Evolutionary conservation across 2,888 invertebrate genomes (phyloP), one percentile per base, ranked within the genome.

Genomic region (Liposcelis brunnea): DNA sequence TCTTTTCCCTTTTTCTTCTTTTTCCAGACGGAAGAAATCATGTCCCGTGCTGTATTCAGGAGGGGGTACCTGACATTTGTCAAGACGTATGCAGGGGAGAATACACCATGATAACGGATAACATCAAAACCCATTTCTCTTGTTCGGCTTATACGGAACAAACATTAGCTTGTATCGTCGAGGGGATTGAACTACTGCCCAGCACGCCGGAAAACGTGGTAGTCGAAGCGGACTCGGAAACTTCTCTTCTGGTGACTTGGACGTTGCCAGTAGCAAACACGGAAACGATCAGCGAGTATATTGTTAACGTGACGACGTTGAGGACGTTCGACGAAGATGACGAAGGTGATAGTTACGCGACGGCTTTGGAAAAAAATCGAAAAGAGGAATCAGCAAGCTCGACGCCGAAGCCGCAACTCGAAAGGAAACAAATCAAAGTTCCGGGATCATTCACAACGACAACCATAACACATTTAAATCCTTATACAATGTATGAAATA

Each of bases 71-170:
- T 0, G 83, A 84, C 59, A 75, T 85, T 53, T 86, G 86, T 58
- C 84, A 83, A 57, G 84, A 85, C 52, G 82, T 86, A 51, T 86
- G 86, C 58, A 68, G 82, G 1, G 86, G 86, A 19, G 83, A 85
- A 59, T 86, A 85, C 62, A 83, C 83, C 1, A 76, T 82, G 1
- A 84, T 84, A 49, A 83, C 83, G 0, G 83, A 85, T 58, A 79
- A 79, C 55, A 77, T 86, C 48, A 80, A 80, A 61, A 83, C 84
- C 0, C 82, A 86, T 55, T 83, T 85, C 60, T 83, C 83, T 2
- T 86, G 86, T 58, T 79, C 84, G 0, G 72, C 81, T 1, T 83
- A 84, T 55, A 85, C 85, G 52, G 77, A 84, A 56, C 78, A 79
- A 54, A 85, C 85, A 0, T 60, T 86, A 32, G 80, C 84, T 46